These are phyloP conservation scores for Nudaria mundana DNA, from an alignment of 2,888 invertebrate genomes.

Conservation along the genomic window DNA sequence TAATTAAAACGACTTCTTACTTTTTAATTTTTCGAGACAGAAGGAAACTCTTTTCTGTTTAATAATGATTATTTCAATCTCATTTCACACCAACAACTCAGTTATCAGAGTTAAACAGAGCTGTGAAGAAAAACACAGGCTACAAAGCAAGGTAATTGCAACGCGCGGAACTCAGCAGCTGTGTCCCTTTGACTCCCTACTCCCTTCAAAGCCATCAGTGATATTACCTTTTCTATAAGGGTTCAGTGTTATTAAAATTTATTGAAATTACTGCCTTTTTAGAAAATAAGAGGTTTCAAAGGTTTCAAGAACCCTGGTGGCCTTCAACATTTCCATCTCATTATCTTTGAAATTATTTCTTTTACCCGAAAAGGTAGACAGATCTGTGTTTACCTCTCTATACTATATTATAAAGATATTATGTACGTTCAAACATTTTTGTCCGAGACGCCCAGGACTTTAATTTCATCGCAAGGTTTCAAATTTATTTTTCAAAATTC, in stretches of 20 bases:
- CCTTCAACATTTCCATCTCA: too few species aligned
- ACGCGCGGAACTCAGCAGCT: constrained; percentile 32
- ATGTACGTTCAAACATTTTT: too few species aligned
- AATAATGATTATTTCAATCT: constrained; percentile 5
- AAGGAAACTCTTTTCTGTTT: constrained; percentile 4
- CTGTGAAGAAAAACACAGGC: constrained; percentile 34
- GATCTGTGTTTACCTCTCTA: too few species aligned
- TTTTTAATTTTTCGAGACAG: neutral
- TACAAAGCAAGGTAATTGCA: constrained; percentile 34
- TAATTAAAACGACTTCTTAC: neutral
- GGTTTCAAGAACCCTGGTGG: too few species aligned
- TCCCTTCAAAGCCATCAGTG: constrained; percentile 39
- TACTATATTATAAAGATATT: too few species aligned
- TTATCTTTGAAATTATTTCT: too few species aligned
- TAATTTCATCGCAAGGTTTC: too few species aligned
- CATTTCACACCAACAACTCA: constrained; percentile 25
- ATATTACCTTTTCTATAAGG: constrained; percentile 44
- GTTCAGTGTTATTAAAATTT: constrained; percentile 42
- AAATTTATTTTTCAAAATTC: too few species aligned
- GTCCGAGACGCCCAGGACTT: too few species aligned
- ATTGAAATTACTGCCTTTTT: constrained; percentile 34
- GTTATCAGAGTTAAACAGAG: constrained; percentile 31
- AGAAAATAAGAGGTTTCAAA: too few species aligned
- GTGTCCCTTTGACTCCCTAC: constrained; percentile 38
- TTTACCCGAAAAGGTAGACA: too few species aligned